Base-by-base conservation (phyloP, 2,888 invertebrate genomes). In the Conchocele bisecta region DNA sequence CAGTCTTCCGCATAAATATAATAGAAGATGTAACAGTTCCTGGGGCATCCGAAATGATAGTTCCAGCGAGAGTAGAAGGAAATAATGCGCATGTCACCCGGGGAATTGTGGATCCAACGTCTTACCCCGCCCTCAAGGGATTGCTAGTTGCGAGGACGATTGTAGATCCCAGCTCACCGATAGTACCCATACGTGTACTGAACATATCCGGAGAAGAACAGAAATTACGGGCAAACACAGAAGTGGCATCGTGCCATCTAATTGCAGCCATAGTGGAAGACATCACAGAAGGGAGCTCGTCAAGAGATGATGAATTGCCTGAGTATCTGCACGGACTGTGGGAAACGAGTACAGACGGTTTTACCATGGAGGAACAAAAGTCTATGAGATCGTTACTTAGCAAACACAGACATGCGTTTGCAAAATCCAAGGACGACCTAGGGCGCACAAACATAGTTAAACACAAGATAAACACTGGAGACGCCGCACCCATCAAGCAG, bases 341-440 rank as follows among this genome's bases (percentile, higher is more conserved):
- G 48, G 48, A 48, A n/a, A 26, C 48, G 6, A 26, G 48, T 48
- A 48, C 6, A n/a, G n/a, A 17, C 15, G 4, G 22, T 22, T 28
- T 48, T n/a, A 48, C 22, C 15, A 9, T 28, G 15, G 48, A 48
- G 29, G 24, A 53, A 31, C 17, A 9, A n/a, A 6, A 15, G 15
- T 9, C 33, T 24, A 35, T n/a, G 15, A n/a, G 15, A n/a, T 7
- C 37, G 20, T 31, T 75, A 33, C 53, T 75, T 7, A 33, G 37
- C 9, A 51, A 76, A 58, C 61, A 76, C 24, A 28, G 41, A 13
- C 50, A 29, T 22, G 60, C 58, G 13, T 76, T 76, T 41, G 29
- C 63, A 11, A 50, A 24, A 17, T 26, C 51, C 35, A 42, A 54
- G 13, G 37, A 51, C 29, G 69, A 76, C 20, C 33, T 69, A 11